Evolutionary conservation across 1,140 invertebrate species (phyloP).

Genomic region (Megalopta genalis): DNA sequence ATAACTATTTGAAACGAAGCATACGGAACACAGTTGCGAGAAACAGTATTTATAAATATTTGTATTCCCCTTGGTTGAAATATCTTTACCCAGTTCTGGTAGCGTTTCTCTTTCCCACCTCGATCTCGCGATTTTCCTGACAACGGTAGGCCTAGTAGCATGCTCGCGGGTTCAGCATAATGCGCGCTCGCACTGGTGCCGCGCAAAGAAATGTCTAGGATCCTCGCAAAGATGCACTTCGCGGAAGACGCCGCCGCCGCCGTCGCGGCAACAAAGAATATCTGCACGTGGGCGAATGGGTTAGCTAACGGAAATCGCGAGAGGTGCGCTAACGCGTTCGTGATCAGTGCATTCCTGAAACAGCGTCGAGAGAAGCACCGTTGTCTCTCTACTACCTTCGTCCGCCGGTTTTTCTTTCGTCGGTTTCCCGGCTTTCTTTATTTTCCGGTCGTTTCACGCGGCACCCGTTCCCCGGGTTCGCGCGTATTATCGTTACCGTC

Average conservation of each 20-base stretch:
- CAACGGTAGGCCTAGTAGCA: too few relatives aligned
- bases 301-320: conserved; percentile 50
- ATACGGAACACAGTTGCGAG: too few relatives aligned
- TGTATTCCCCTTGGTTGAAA: too few relatives aligned
- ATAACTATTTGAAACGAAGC: too few relatives aligned
- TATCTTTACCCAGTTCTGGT: too few relatives aligned
- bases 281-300: conserved; percentile 30
- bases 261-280: conserved; percentile 15
- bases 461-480: too few relatives aligned
- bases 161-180: too few relatives aligned
- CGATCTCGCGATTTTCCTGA: too few relatives aligned
- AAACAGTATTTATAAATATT: too few relatives aligned
- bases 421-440: background rate
- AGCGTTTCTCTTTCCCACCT: too few relatives aligned
- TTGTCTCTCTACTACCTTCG: conserved; percentile 5
- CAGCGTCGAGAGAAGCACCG: conserved; percentile 23
- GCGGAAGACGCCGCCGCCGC: background rate
- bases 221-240: background rate
- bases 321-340: conserved; percentile 27
- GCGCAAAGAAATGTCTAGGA: background rate
- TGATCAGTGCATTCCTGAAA: conserved; percentile 45
- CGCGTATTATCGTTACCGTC: conserved; percentile 33
- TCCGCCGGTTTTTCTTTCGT: conserved; percentile 21
- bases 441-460: background rate
- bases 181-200: background rate